phyloP scores from a whole-genome alignment of 2,797 vertebrate species.

The Cetoscarus ocellatus region DNA sequence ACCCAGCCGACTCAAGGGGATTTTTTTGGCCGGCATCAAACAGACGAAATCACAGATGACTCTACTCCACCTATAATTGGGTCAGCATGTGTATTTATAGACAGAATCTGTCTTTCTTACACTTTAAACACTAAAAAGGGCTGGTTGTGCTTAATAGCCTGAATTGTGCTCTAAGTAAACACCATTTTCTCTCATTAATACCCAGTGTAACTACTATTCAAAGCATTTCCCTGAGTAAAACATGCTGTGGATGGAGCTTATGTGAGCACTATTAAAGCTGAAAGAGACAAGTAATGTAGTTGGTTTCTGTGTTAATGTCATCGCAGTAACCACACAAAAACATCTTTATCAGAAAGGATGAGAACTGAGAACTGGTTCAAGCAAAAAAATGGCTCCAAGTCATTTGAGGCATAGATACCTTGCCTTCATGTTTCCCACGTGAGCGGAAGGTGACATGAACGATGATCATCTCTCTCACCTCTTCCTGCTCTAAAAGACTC shows the following conservation, averaged over 20 bases:
- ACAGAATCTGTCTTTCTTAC: conserved; percentile 57
- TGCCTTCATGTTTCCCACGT: too few species aligned
- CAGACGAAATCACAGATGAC: conserved; percentile 72
- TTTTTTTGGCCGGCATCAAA: conserved; percentile 66
- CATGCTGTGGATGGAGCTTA: not conserved
- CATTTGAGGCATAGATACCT: too few species aligned
- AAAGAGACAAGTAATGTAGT: conserved; percentile 4
- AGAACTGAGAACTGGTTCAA: too few species aligned
- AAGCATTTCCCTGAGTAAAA: conserved; percentile 28
- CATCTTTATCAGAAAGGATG: conserved; percentile 5
- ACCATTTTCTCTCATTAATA: conserved; percentile 57
- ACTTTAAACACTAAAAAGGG: conserved; percentile 51
- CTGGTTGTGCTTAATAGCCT: conserved; percentile 50
- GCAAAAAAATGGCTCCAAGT: too few species aligned
- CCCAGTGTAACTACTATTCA: conserved; percentile 35
- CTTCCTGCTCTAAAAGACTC: too few species aligned
- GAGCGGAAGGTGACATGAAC: too few species aligned
- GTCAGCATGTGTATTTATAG: conserved; percentile 79
- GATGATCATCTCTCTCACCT: too few species aligned
- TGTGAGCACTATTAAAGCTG: conserved; percentile 16
- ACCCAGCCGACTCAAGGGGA: conserved; percentile 48
- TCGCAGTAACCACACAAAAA: conserved; percentile 1
- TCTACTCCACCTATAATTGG: conserved; percentile 78
- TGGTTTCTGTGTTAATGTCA: not conserved
- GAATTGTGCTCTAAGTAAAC: conserved; percentile 52